Evolutionary conservation across 2,797 vertebrate species (phyloP).

Genomic region (Pseudochirops cupreus): DNA sequence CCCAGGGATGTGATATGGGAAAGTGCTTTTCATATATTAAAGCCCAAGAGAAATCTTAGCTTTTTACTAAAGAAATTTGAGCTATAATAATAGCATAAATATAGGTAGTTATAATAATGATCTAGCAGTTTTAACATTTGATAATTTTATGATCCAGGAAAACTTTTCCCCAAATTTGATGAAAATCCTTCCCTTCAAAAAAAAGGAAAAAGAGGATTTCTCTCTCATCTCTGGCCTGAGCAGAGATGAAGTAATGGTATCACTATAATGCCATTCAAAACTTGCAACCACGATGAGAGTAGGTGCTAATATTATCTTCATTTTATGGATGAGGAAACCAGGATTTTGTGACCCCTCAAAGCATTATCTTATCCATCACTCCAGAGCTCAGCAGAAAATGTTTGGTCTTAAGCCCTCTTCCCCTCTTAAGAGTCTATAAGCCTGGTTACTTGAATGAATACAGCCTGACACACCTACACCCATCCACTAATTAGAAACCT

Average conservation of each 20-base stretch:
- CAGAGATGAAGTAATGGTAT: neutral
- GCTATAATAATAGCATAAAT: neutral
- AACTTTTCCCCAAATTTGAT: neutral
- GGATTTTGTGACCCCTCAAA: neutral
- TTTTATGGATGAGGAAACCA: neutral
- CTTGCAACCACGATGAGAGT: neutral
- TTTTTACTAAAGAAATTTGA: neutral
- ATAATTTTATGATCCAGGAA: neutral
- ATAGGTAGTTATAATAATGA: neutral
- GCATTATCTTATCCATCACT: neutral
- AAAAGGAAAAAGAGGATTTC: neutral
- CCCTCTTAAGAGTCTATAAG: neutral
- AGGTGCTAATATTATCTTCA: neutral
- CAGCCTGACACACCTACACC: conserved; percentile 65
- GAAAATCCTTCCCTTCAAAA: neutral
- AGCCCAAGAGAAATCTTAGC: neutral
- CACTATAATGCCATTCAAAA: neutral
- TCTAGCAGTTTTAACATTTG: neutral
- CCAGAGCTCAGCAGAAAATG: conserved; percentile 1
- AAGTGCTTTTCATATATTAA: neutral
- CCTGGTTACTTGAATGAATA: conserved; percentile 57
- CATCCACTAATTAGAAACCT: conserved; percentile 67
- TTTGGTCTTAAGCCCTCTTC: neutral
- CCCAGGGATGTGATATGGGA: neutral
- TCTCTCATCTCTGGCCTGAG: neutral